Evolutionary conservation across 2,797 vertebrate species (phyloP).

Genomic region (Melanotaenia pygmaea): DNA sequence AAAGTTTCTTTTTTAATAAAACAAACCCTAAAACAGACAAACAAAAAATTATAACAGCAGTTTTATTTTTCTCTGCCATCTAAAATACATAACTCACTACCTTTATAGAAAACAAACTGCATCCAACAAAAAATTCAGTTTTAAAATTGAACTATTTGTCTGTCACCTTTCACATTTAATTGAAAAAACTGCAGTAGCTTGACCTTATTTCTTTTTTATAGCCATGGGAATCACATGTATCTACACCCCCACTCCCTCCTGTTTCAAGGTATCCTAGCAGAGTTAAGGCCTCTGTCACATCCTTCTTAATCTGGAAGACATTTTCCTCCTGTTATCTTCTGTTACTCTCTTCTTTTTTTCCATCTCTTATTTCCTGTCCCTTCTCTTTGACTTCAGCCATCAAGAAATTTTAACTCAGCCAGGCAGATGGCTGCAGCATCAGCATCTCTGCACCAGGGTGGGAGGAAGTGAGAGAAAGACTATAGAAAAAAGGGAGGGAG

Average conservation of each 20-base stretch:
- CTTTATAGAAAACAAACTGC: too few relatives aligned
- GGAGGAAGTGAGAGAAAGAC: neutral
- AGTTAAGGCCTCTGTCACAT: slow-evolving; percentile 14
- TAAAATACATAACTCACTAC: too few relatives aligned
- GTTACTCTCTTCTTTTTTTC: neutral
- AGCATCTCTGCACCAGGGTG: slow-evolving; percentile 12
- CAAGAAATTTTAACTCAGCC: slow-evolving; percentile 10
- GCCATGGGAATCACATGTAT: slow-evolving; percentile 27
- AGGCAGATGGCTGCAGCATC: slow-evolving; percentile 27
- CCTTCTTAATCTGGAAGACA: slow-evolving; percentile 25
- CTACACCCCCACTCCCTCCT: neutral
- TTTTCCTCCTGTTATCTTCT: slow-evolving; percentile 1
- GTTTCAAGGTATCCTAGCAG: slow-evolving; percentile 10
- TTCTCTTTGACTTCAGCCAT: slow-evolving; percentile 19
- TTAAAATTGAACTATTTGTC: too few relatives aligned
- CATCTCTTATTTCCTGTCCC: slow-evolving; percentile 2
- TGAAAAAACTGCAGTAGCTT: too few relatives aligned
- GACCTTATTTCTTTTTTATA: neutral
- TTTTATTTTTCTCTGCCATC: too few relatives aligned
- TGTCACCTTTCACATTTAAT: neutral
- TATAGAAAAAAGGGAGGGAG: neutral
- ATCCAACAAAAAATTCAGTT: too few relatives aligned
- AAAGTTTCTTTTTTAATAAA: too few relatives aligned
- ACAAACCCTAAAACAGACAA: too few relatives aligned
- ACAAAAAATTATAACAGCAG: too few relatives aligned